Percentiles rank a stretch among this genome's conserved stretches.
These are phyloP conservation scores for Heteromyza rotundicornis DNA, from an alignment of 2,888 invertebrate genomes.

Conservation along the genomic window DNA sequence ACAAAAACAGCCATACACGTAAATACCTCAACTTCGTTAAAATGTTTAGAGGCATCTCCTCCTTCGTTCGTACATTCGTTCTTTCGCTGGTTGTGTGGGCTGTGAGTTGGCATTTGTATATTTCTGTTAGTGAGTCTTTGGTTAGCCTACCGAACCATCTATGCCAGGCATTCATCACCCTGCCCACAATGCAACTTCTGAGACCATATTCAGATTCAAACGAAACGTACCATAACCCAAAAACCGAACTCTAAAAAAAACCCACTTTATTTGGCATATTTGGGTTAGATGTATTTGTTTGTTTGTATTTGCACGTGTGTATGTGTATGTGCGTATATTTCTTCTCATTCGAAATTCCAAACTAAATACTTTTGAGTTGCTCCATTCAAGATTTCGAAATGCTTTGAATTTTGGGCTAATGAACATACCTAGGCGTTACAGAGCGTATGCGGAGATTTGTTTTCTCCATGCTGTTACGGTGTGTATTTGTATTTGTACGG, in stretches of 20 bases:
- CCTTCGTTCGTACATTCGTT: background rate
- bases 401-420: constrained; percentile 50
- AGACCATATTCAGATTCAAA: too few species aligned
- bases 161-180: background rate
- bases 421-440: constrained; percentile 48
- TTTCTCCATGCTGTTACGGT: background rate
- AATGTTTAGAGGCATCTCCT: background rate
- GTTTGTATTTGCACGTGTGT: too few species aligned
- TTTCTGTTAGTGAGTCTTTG: constrained; percentile 2
- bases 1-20: background rate
- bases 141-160: constrained; percentile 15
- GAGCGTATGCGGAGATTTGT: background rate
- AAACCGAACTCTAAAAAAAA: background rate
- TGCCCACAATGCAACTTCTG: background rate
- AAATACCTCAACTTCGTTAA: background rate
- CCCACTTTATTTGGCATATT: constrained; percentile 40
- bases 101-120: background rate
- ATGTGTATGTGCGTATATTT: too few species aligned
- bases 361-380: constrained; percentile 30
- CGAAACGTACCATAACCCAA: background rate
- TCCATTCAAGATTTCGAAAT: constrained; percentile 36
- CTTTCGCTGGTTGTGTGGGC: background rate
- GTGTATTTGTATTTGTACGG: background rate
- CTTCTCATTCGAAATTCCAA: constrained; percentile 37
- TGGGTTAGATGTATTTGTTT: constrained; percentile 41